These are phyloP conservation scores for Brachionus angularis DNA, from an alignment of 1,140 invertebrate genomes.

Conservation along the genomic window DNA sequence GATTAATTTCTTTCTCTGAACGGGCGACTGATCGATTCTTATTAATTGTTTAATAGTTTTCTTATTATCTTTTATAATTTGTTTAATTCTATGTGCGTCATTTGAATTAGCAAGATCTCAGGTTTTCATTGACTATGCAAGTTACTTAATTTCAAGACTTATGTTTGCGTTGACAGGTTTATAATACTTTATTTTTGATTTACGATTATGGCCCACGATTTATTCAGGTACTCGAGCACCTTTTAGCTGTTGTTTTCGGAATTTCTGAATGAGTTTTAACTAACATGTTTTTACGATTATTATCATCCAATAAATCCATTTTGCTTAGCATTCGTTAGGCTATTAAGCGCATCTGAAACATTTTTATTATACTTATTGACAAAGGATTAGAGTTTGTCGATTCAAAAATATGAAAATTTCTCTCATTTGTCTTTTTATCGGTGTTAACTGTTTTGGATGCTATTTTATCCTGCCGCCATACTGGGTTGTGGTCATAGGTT, in stretches of 20 bases:
- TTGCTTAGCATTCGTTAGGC: no score
- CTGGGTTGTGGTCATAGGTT: slow-evolving; percentile 11
- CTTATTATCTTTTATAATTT: no score
- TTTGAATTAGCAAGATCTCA: no score
- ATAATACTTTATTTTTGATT: neutral
- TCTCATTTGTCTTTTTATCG: neutral
- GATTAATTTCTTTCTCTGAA: no score
- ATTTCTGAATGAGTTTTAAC: neutral
- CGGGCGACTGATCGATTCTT: no score
- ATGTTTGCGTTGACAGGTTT: neutral
- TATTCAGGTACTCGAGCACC: slow-evolving; percentile 4
- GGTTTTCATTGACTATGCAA: neutral
- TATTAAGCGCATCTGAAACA: no score
- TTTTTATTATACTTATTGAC: neutral
- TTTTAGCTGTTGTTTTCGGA: neutral
- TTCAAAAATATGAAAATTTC: slow-evolving; percentile 16
- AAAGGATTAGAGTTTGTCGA: neutral
- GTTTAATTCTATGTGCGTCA: no score
- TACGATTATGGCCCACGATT: neutral
- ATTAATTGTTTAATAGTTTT: no score
- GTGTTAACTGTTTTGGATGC: neutral
- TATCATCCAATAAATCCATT: neutral
- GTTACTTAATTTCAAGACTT: neutral
- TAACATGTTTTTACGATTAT: no score
- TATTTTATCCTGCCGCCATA: neutral